Evolutionary conservation across 2,888 invertebrate genomes (phyloP).

Genomic region (Anthrax anthrax): DNA sequence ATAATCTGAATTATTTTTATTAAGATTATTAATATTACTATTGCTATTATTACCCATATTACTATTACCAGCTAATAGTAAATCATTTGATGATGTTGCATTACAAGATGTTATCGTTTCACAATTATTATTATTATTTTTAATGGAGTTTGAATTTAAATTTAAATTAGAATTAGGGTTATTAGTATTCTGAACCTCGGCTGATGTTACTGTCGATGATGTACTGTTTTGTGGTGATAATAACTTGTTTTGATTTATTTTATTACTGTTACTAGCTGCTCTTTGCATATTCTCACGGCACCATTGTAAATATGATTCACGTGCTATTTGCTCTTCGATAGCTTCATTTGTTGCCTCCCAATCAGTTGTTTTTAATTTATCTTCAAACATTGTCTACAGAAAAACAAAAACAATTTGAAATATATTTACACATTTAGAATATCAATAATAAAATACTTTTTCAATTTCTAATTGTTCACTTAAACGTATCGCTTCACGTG

Average conservation of each 20-base stretch:
- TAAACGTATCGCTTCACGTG: conserved; percentile 58
- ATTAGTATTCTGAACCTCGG: conserved; percentile 4
- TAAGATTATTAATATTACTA: conserved; percentile 1
- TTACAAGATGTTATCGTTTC: neutral
- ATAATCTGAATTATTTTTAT: neutral
- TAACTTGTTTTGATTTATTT: neutral
- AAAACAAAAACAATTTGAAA: neutral
- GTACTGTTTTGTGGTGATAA: conserved; percentile 1
- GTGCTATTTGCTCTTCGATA: conserved; percentile 75
- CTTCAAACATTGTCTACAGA: conserved; percentile 69
- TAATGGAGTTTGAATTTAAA: neutral
- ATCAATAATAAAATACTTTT: conserved; percentile 38
- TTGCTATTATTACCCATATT: neutral
- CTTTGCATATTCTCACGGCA: conserved; percentile 49
- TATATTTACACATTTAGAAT: neutral
- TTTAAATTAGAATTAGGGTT: neutral
- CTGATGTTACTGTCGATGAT: conserved; percentile 12
- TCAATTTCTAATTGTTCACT: conserved; percentile 70
- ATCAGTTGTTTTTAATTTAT: conserved; percentile 76
- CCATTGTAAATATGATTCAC: conserved; percentile 75
- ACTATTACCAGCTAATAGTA: neutral
- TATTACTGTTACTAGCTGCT: neutral
- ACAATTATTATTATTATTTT: neutral
- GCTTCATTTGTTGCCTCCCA: conserved; percentile 86
- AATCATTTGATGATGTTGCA: neutral